Evolutionary conservation across 2,888 invertebrate genomes (phyloP).

Genomic region (Erebia ligea): DNA sequence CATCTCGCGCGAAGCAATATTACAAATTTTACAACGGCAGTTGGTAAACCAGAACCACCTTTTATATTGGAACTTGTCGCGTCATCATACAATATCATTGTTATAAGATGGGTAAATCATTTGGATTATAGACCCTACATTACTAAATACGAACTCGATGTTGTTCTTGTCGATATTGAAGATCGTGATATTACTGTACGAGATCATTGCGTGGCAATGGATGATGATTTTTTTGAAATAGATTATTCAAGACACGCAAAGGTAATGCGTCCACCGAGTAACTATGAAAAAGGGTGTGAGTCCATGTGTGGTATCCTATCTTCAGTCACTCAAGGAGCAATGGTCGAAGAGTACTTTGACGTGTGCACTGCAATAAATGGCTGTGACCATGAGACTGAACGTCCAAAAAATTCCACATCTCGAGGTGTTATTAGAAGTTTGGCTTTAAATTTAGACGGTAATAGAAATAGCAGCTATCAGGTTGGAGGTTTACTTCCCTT

Average conservation of each 20-base stretch:
- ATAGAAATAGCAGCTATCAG: slow-evolving; percentile 51
- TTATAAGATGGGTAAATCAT: slow-evolving; percentile 70
- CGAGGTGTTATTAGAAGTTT: slow-evolving; percentile 57
- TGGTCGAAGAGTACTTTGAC: slow-evolving; percentile 67
- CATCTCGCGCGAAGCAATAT: slow-evolving; percentile 62
- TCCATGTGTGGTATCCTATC: slow-evolving; percentile 67
- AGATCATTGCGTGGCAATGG: slow-evolving; percentile 58
- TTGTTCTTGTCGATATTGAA: slow-evolving; percentile 60
- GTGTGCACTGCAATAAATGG: slow-evolving; percentile 55
- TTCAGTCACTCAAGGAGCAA: slow-evolving; percentile 56
- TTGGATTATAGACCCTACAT: slow-evolving; percentile 61
- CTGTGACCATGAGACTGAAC: slow-evolving; percentile 55
- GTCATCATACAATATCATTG: slow-evolving; percentile 53
- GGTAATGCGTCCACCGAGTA: slow-evolving; percentile 63
- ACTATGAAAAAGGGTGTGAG: slow-evolving; percentile 66
- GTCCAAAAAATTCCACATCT: slow-evolving; percentile 53
- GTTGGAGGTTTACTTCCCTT: slow-evolving; percentile 66
- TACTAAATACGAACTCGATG: slow-evolving; percentile 64
- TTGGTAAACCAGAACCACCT: slow-evolving; percentile 70
- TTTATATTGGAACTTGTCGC: slow-evolving; percentile 69
- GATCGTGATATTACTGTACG: slow-evolving; percentile 50
- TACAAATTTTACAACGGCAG: slow-evolving; percentile 62
- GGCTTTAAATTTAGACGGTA: slow-evolving; percentile 54
- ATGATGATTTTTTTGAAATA: slow-evolving; percentile 50
- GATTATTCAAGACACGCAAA: slow-evolving; percentile 64